Evolutionary conservation across 2,888 invertebrate genomes (phyloP).

Genomic region (Thymelicus sylvestris): DNA sequence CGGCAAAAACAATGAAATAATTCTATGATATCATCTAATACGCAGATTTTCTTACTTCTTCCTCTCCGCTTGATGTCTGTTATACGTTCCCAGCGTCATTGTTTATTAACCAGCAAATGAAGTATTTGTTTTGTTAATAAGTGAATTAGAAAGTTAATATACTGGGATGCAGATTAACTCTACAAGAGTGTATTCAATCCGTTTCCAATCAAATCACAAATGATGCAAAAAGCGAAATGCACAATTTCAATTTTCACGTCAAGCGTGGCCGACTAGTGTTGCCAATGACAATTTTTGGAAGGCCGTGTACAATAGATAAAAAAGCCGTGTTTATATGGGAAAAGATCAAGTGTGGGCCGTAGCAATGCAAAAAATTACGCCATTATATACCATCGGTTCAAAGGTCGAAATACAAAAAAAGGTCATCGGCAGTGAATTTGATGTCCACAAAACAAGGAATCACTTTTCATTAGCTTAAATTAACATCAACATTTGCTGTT

Average conservation of each 20-base stretch:
- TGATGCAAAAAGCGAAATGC: slow-evolving; percentile 36
- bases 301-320: no score
- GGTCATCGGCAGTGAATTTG: no score
- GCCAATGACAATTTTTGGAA: no score
- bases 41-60: slow-evolving; percentile 65
- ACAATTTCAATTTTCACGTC: slow-evolving; percentile 36
- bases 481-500: no score
- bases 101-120: slow-evolving; percentile 36
- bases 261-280: slow-evolving; percentile 32
- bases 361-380: no score
- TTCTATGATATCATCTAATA: slow-evolving; percentile 25
- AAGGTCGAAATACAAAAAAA: no score
- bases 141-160: slow-evolving; percentile 14
- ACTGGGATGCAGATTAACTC: slow-evolving; percentile 1
- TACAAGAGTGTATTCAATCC: slow-evolving; percentile 20
- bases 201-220: slow-evolving; percentile 29
- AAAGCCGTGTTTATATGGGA: no score
- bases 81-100: slow-evolving; percentile 79
- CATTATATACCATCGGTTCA: no score
- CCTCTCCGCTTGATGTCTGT: slow-evolving; percentile 75
- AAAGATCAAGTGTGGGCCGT: no score
- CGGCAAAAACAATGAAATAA: slow-evolving; percentile 27
- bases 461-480: no score
- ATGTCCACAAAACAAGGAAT: no score
- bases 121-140: slow-evolving; percentile 3